A percentile compares a stretch with the other conserved stretches of the same genome.
phyloP scores from a whole-genome alignment of 2,113 vertebrate species.

The Podarcis raffonei region DNA sequence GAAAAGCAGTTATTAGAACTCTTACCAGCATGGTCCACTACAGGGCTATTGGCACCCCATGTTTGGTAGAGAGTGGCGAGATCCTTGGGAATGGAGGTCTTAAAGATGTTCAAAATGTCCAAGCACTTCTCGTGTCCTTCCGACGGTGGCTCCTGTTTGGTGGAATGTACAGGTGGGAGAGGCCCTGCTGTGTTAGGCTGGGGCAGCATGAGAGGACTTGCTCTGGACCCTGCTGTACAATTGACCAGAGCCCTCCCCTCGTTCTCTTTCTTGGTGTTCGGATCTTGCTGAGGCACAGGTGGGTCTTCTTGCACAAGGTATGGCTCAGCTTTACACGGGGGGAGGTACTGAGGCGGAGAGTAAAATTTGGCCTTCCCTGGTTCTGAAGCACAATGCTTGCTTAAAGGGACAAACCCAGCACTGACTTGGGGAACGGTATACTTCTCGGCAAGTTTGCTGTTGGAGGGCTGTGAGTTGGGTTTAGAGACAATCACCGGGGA shows the following conservation, averaged over 20 bases:
- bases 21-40: conserved; percentile 88
- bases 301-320: conserved; percentile 65
- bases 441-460: conserved; percentile 76
- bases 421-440: conserved; percentile 69
- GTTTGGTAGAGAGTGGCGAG: conserved; percentile 88
- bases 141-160: conserved; percentile 76
- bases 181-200: conserved; percentile 52
- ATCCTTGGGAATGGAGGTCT: conserved; percentile 92
- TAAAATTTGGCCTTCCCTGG: conserved; percentile 73
- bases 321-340: conserved; percentile 66
- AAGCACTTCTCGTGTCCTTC: conserved; percentile 80
- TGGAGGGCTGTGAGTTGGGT: conserved; percentile 63
- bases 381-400: conserved; percentile 81
- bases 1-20: neutral
- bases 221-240: conserved; percentile 61
- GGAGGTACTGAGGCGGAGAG: conserved; percentile 64
- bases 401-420: conserved; percentile 75
- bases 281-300: conserved; percentile 71
- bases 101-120: conserved; percentile 87
- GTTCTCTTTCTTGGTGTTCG: conserved; percentile 64
- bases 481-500: conserved; percentile 66
- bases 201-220: conserved; percentile 67
- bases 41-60: conserved; percentile 83
- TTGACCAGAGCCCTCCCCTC: conserved; percentile 72
- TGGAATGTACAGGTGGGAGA: conserved; percentile 62